phyloP scores from a whole-genome alignment of 2,113 vertebrate species.

The Grus americana region DNA sequence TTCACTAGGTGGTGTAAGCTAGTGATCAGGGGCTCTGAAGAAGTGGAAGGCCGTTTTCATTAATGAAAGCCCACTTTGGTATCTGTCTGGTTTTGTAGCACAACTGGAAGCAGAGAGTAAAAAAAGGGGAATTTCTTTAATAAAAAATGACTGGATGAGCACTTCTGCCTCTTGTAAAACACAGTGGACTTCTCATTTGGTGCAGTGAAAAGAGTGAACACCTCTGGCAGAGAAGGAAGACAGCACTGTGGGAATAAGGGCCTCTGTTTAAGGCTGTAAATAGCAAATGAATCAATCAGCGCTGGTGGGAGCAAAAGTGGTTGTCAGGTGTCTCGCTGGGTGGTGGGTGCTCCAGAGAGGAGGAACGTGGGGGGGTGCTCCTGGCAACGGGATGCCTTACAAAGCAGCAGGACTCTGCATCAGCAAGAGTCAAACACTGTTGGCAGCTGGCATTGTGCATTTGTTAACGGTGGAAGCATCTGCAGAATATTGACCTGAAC shows the following conservation, averaged over 20 bases:
- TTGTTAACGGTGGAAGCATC: not conserved
- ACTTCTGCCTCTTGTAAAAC: not conserved
- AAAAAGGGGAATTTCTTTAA: not conserved
- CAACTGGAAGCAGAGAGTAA: not conserved
- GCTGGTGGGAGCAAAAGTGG: not conserved
- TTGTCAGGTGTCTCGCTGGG: not conserved
- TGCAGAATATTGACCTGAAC: not conserved
- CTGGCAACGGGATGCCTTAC: not conserved
- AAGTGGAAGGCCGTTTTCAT: not conserved
- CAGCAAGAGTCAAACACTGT: not conserved
- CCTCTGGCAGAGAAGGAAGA: not conserved
- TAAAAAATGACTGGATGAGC: not conserved
- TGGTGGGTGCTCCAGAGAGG: not conserved
- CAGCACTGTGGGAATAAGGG: accelerated
- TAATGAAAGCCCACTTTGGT: not conserved
- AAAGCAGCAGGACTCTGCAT: not conserved
- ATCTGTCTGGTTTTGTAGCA: not conserved
- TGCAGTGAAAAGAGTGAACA: not conserved
- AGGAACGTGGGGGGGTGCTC: not conserved
- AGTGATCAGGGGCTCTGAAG: not conserved
- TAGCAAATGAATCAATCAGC: not conserved
- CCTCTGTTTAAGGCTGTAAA: not conserved
- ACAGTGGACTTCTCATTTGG: not conserved
- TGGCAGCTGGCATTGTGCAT: not conserved
- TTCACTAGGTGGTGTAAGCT: not conserved